Evolutionary conservation across 2,113 vertebrate species (phyloP).

Genomic region (Chionis minor): DNA sequence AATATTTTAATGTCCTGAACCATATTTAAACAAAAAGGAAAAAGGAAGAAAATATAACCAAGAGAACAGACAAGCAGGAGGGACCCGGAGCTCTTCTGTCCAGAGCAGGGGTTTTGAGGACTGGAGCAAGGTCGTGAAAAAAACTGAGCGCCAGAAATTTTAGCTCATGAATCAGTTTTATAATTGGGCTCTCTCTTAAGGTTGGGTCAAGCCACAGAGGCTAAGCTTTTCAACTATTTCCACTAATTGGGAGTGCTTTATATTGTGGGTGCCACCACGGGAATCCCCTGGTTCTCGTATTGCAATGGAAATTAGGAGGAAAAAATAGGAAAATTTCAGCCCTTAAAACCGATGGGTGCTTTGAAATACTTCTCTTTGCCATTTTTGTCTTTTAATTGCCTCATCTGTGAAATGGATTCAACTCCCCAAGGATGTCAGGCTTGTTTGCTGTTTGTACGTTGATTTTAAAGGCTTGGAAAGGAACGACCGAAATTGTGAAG

Average conservation of each 20-base stretch:
- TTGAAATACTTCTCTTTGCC: background rate
- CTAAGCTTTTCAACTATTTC: background rate
- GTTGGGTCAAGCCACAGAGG: background rate
- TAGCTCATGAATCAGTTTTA: background rate
- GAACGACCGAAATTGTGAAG: background rate
- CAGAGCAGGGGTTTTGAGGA: background rate
- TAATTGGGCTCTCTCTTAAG: background rate
- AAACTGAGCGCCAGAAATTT: background rate
- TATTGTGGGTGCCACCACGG: background rate
- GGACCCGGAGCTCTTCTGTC: background rate
- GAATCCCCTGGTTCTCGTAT: background rate
- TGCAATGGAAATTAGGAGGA: background rate
- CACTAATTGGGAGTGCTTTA: background rate
- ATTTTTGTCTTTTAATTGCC: background rate
- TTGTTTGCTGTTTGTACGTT: background rate
- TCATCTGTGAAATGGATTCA: background rate
- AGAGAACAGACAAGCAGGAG: background rate
- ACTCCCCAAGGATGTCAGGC: background rate
- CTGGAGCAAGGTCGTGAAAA: background rate
- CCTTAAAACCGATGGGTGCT: fast-evolving
- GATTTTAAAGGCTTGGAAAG: background rate
- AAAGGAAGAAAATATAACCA: background rate
- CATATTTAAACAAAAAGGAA: background rate
- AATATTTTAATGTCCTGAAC: background rate
- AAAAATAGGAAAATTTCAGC: background rate